These are phyloP conservation scores for Lacerta viridis DNA, from an alignment of 2,797 vertebrate species.

Conservation along the genomic window DNA sequence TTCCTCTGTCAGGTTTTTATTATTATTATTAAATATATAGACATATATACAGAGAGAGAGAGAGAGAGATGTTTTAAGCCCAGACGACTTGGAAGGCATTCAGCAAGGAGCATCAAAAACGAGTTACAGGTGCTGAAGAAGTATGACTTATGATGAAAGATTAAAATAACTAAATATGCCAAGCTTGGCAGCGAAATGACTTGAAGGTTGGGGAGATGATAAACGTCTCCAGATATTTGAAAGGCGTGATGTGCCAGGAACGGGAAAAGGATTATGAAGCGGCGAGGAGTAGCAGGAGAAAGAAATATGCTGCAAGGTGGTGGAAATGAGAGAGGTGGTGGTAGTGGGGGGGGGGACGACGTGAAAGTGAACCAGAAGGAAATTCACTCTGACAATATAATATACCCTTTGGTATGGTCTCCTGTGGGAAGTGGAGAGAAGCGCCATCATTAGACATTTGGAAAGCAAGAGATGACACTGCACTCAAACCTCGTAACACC, in stretches of 20 bases:
- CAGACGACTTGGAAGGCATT: slow-evolving; percentile 53
- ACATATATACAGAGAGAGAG: neutral
- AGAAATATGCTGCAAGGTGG: slow-evolving; percentile 64
- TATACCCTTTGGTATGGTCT: slow-evolving; percentile 25
- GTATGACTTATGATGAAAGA: slow-evolving; percentile 62
- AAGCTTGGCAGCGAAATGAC: slow-evolving; percentile 73
- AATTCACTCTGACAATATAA: slow-evolving; percentile 45
- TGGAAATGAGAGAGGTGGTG: slow-evolving; percentile 49
- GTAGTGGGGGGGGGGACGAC: neutral
- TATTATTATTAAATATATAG: slow-evolving; percentile 42
- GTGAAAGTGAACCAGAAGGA: slow-evolving; percentile 39
- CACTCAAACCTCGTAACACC: slow-evolving; percentile 39
- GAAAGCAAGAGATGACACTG: slow-evolving; percentile 46
- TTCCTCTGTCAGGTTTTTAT: neutral
- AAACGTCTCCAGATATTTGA: slow-evolving; percentile 73
- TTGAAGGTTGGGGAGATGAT: slow-evolving; percentile 60
- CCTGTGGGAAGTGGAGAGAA: slow-evolving; percentile 24
- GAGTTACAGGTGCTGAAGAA: slow-evolving; percentile 65
- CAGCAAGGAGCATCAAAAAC: slow-evolving; percentile 64
- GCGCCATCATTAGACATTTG: neutral
- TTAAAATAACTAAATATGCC: slow-evolving; percentile 74
- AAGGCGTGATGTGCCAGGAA: slow-evolving; percentile 57
- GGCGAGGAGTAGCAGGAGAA: slow-evolving; percentile 66
- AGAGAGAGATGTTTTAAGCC: slow-evolving; percentile 42
- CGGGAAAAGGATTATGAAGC: slow-evolving; percentile 51